These are phyloP conservation scores for Spondyliosoma cantharus DNA, from an alignment of 2,797 vertebrate species.

Conservation along the genomic window DNA sequence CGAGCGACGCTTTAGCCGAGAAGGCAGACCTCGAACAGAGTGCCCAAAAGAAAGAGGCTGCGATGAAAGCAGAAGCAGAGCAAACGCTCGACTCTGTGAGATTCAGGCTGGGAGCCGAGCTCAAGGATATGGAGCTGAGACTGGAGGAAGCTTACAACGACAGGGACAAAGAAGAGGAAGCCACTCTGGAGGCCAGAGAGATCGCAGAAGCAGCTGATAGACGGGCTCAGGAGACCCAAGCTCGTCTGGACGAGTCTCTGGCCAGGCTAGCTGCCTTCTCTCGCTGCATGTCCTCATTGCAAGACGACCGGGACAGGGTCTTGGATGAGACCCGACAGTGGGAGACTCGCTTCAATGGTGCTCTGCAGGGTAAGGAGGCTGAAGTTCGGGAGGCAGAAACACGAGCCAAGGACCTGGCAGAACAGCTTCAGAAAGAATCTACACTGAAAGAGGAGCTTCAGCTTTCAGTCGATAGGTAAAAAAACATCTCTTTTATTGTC, in stretches of 20 bases:
- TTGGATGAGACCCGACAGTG: slow-evolving; percentile 93
- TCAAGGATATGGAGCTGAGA: slow-evolving; percentile 89
- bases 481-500: neutral
- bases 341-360: slow-evolving; percentile 91
- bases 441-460: slow-evolving; percentile 86
- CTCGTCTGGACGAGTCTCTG: slow-evolving; percentile 89
- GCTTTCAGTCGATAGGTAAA: slow-evolving; percentile 80
- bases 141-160: slow-evolving; percentile 87
- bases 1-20: slow-evolving; percentile 83
- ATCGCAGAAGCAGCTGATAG: slow-evolving; percentile 82
- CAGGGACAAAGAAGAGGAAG: slow-evolving; percentile 83
- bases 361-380: slow-evolving; percentile 92
- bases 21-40: slow-evolving; percentile 80
- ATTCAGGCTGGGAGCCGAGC: slow-evolving; percentile 88
- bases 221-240: slow-evolving; percentile 86
- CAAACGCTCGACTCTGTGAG: slow-evolving; percentile 89
- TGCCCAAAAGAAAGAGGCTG: slow-evolving; percentile 80
- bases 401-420: slow-evolving; percentile 82
- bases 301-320: slow-evolving; percentile 95
- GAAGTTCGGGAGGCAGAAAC: slow-evolving; percentile 89
- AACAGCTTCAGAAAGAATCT: slow-evolving; percentile 86
- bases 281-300: slow-evolving; percentile 96
- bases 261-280: slow-evolving; percentile 94
- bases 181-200: slow-evolving; percentile 80
- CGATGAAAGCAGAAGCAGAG: slow-evolving; percentile 85